Percentiles rank a stretch among this genome's conserved stretches.
Evolutionary conservation across 2,888 invertebrate genomes (phyloP).

Genomic region (Helicoverpa assulta): DNA sequence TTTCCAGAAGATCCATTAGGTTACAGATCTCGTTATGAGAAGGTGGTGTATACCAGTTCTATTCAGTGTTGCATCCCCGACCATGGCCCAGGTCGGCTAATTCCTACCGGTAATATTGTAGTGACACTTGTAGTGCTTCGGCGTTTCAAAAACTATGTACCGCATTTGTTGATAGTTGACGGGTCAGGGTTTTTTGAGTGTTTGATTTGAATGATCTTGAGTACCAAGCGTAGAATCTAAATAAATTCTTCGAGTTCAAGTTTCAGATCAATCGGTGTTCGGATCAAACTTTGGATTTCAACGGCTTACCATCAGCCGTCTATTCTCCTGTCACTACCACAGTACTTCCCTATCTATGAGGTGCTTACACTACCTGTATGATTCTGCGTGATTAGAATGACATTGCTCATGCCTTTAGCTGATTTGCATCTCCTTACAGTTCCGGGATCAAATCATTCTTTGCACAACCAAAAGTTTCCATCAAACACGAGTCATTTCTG

Average conservation of each 20-base stretch:
- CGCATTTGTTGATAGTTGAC: too few relatives aligned
- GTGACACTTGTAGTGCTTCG: conserved; percentile 32
- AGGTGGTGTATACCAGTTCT: conserved; percentile 5
- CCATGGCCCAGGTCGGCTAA: neutral
- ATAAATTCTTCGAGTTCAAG: neutral
- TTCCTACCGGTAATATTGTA: conserved; percentile 11
- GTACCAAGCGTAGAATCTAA: neutral
- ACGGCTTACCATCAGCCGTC: too few relatives aligned
- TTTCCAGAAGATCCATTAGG: neutral
- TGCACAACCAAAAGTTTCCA: neutral
- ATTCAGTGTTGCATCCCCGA: conserved; percentile 2
- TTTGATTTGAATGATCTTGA: too few relatives aligned
- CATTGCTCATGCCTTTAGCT: too few relatives aligned
- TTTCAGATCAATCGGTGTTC: too few relatives aligned
- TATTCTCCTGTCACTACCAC: too few relatives aligned
- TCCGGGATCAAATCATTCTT: neutral
- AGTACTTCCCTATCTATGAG: too few relatives aligned
- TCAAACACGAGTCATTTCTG: neutral
- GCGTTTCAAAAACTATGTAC: neutral
- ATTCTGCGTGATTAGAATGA: too few relatives aligned
- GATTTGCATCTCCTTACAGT: too few relatives aligned
- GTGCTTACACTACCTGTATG: too few relatives aligned
- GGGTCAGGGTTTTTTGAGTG: too few relatives aligned
- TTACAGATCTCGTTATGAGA: neutral
- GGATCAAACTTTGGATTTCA: too few relatives aligned